A percentile compares a stretch with the other conserved stretches of the same genome.
These are phyloP conservation scores for Heteromormyrus szaboi DNA, from an alignment of 2,797 vertebrate species.

Conservation along the genomic window DNA sequence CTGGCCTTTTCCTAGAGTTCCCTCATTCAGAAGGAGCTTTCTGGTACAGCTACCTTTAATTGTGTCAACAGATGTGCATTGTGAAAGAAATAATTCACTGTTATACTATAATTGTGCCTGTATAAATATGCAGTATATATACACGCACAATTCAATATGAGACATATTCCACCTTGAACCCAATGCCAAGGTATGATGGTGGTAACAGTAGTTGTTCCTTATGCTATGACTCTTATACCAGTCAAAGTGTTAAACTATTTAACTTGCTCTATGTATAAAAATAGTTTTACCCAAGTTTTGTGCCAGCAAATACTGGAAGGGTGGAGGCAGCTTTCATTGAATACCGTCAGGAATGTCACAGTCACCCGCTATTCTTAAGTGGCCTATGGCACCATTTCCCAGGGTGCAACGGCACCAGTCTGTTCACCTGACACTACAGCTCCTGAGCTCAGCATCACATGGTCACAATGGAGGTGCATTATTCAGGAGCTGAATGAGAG, in stretches of 20 bases:
- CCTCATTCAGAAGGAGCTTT: not conserved
- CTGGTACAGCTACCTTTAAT: not conserved
- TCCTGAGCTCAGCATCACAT: not conserved
- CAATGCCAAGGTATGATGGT: not conserved
- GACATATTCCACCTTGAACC: not conserved
- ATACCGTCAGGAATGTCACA: not conserved
- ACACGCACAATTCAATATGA: not conserved
- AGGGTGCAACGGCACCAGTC: not conserved
- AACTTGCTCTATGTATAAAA: not conserved
- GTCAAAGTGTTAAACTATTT: not conserved
- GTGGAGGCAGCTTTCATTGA: not conserved
- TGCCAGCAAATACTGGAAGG: not conserved
- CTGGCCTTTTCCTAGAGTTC: constrained; percentile 8
- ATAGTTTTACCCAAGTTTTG: not conserved
- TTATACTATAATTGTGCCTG: not conserved
- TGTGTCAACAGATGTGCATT: not conserved
- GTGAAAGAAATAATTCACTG: not conserved
- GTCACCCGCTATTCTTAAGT: not conserved
- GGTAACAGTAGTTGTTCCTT: not conserved
- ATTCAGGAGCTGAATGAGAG: not conserved
- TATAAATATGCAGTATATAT: not conserved
- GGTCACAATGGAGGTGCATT: not conserved
- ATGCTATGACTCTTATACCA: not conserved
- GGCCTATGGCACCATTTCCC: not conserved
- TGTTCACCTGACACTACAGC: not conserved